A percentile compares a stretch with the other conserved stretches of the same genome.
Conservation (phyloP, 2,888 invertebrate genomes). For the Syrista parreyssii region DNA sequence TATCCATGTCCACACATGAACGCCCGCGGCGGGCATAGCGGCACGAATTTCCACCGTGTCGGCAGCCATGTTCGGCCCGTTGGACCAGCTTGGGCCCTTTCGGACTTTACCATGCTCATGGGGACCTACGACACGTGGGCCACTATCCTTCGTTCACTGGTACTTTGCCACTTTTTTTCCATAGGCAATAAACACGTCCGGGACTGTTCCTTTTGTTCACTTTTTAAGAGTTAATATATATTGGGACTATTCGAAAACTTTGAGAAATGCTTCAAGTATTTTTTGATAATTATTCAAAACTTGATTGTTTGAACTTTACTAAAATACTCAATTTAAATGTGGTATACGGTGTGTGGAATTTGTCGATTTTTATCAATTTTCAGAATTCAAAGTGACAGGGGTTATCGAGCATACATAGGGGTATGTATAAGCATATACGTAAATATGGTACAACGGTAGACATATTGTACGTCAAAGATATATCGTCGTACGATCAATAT, state of each 20-base stretch:
- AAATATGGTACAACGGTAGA: neutral
- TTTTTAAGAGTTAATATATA: neutral
- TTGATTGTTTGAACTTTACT: neutral
- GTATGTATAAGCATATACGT: neutral
- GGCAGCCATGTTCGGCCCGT: neutral
- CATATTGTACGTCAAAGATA: neutral
- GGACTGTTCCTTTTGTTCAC: neutral
- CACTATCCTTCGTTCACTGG: neutral
- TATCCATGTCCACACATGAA: conserved; percentile 5
- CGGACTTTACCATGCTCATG: neutral
- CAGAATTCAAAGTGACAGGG: neutral
- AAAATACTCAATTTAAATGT: neutral
- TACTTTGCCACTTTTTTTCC: neutral
- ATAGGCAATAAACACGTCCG: neutral
- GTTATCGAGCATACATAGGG: neutral
- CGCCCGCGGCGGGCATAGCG: neutral
- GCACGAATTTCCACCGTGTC: conserved; percentile 1
- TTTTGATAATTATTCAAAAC: neutral
- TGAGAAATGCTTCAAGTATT: neutral
- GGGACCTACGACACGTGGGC: neutral
- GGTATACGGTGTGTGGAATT: neutral
- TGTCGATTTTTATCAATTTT: neutral
- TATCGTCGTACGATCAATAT: neutral
- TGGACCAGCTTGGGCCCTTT: neutral
- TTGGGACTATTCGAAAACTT: neutral